Base-by-base conservation (phyloP, 2,113 vertebrate genomes). In the Otolemur garnettii region DNA sequence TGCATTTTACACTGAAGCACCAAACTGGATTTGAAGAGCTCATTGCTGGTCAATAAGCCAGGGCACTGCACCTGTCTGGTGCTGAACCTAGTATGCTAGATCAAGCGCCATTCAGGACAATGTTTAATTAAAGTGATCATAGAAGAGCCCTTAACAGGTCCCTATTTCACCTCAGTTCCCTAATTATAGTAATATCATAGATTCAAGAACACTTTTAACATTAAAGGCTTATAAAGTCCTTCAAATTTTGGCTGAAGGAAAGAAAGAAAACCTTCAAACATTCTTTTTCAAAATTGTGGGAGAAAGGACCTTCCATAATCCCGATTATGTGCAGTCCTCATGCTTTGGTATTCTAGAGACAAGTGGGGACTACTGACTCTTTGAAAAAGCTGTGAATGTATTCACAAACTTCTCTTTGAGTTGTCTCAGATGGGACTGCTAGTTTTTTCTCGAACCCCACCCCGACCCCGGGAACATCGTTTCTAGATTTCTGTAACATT, bases 211-310 rank as follows among this genome's bases (percentile, higher is more conserved):
- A 50, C 45, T 50, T 50, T 50, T 50, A 50, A 74, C 35, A 66
- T 19, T 78, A 60, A 26, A 28, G 59, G 8, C 0, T 0, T 80
- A 78, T 55, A 75, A 86, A 50, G 1, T 88, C 21, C 24, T 95
- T 96, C n/a, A 84, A 33, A 80, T 94, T 42, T 74, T 69, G n/a
- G 21, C 50, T 78, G 60, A 71, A 71, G 57, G 28, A 75, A 60
- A 79, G 59, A 55, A 86, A 90, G 14, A 81, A 68, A 93, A 19
- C 4, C 62, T 88, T 80, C 77, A 50, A 92, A 81, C 38, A 78
- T 2, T 89, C 38, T 42, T 62, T 82, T 77, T 42, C 2, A 33
- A 7, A 18, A 53, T 75, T 21, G 26, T 91, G 45, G 50, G 15
- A 94, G 64, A 91, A 97, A 91, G 62, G 15, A 66, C 13, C 7